phyloP scores from a whole-genome alignment of 2,113 vertebrate genomes.

The Jaculus jaculus region DNA sequence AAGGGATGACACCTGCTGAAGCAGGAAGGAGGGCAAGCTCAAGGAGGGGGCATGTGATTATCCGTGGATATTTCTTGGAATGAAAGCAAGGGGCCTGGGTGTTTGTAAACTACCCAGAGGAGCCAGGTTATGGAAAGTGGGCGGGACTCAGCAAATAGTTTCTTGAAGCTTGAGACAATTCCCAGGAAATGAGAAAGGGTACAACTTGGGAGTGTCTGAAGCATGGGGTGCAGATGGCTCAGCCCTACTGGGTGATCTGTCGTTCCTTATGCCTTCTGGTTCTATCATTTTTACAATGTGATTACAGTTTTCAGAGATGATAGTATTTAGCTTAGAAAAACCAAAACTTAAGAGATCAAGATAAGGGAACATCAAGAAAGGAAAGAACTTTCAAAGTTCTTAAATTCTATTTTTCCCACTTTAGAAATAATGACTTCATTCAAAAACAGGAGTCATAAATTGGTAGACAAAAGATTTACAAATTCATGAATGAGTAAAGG shows the following conservation, averaged over 20 bases:
- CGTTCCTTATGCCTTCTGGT: background rate
- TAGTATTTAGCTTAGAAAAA: background rate
- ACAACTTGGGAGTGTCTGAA: background rate
- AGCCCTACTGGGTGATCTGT: background rate
- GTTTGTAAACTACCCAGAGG: background rate
- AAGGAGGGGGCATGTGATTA: background rate
- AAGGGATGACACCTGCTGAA: background rate
- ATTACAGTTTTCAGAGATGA: background rate
- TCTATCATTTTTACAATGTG: background rate
- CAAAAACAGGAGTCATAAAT: background rate
- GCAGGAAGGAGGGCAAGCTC: fast-evolving
- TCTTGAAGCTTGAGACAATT: background rate
- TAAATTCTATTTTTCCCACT: background rate
- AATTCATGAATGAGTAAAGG: background rate
- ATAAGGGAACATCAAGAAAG: background rate
- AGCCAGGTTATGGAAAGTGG: background rate
- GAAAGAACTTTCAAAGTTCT: background rate
- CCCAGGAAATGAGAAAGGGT: background rate
- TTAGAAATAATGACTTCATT: background rate
- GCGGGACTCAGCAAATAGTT: background rate
- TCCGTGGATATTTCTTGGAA: background rate
- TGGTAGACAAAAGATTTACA: background rate
- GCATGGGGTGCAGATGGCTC: background rate
- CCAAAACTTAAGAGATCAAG: background rate
- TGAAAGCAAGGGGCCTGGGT: background rate